Evolutionary conservation across 2,888 invertebrate species (phyloP).

Genomic region (Metallyticus violacea): DNA sequence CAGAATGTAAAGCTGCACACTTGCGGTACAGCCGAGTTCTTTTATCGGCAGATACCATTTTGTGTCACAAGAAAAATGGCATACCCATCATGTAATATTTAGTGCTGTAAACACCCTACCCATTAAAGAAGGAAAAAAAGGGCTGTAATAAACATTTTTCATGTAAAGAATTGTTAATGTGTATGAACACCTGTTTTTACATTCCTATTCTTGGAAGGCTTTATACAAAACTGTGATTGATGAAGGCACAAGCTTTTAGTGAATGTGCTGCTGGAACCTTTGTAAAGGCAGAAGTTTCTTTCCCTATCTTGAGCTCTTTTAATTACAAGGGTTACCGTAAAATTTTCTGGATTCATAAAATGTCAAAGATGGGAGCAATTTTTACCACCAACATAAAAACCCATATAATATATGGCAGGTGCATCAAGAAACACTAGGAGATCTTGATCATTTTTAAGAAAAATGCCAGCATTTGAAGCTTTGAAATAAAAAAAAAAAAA

Average conservation of each 20-base stretch:
- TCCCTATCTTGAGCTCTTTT: not conserved
- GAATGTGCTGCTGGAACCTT: not conserved
- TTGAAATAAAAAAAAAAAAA: not conserved
- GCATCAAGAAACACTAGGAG: not conserved
- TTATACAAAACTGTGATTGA: not conserved
- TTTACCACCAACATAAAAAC: not conserved
- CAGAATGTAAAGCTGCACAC: not conserved
- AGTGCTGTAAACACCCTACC: not conserved
- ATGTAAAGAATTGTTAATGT: constrained; percentile 13
- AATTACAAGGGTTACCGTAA: not conserved
- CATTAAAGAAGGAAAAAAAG: constrained; percentile 6
- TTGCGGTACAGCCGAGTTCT: not conserved
- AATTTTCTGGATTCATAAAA: not conserved
- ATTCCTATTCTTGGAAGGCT: not conserved
- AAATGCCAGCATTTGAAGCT: too few relatives aligned
- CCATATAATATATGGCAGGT: not conserved
- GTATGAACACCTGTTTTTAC: constrained; percentile 18
- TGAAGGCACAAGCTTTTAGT: not conserved
- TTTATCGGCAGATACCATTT: not conserved
- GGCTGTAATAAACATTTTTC: constrained; percentile 29
- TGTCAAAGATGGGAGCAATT: not conserved
- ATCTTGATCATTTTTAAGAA: not conserved
- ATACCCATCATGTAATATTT: not conserved
- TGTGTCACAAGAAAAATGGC: constrained; percentile 4
- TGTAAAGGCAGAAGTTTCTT: not conserved